Percentiles rank a stretch among this genome's conserved stretches.
Evolutionary conservation across 2,113 vertebrate species (phyloP).

Genomic region (Eptatretus burgeri): DNA sequence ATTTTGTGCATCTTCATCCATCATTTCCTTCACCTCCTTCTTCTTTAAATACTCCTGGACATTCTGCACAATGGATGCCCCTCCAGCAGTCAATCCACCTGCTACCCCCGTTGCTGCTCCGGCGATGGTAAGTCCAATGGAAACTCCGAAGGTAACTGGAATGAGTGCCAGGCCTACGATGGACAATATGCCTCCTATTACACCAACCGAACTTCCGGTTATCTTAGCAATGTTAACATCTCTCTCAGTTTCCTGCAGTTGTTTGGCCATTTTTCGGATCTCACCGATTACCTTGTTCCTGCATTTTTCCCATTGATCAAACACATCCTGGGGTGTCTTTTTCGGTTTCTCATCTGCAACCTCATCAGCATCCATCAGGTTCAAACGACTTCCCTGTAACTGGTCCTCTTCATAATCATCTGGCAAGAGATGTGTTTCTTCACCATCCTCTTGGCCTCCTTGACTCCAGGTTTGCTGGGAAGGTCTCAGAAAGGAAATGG

Average conservation of each 20-base stretch:
- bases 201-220: background rate
- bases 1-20: background rate
- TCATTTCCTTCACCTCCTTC: slow-evolving; percentile 2
- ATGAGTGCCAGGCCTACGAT: slow-evolving; percentile 1
- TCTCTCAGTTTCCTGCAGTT: background rate
- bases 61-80: background rate
- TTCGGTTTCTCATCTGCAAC: too few species aligned
- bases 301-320: too few species aligned
- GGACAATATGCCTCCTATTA: background rate
- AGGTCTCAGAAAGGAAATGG: too few species aligned
- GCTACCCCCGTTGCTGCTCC: background rate
- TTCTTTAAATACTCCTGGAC: background rate
- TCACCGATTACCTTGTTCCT: too few species aligned
- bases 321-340: too few species aligned
- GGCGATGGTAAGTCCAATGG: background rate
- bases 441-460: too few species aligned
- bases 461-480: too few species aligned
- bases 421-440: too few species aligned
- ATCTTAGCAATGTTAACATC: background rate
- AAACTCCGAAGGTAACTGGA: slow-evolving; percentile 3
- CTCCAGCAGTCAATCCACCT: background rate
- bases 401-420: too few species aligned
- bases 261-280: background rate
- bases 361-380: too few species aligned
- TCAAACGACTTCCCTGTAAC: too few species aligned